phyloP scores from a whole-genome alignment of 1,140 invertebrate genomes.

The Elysia chlorotica region DNA sequence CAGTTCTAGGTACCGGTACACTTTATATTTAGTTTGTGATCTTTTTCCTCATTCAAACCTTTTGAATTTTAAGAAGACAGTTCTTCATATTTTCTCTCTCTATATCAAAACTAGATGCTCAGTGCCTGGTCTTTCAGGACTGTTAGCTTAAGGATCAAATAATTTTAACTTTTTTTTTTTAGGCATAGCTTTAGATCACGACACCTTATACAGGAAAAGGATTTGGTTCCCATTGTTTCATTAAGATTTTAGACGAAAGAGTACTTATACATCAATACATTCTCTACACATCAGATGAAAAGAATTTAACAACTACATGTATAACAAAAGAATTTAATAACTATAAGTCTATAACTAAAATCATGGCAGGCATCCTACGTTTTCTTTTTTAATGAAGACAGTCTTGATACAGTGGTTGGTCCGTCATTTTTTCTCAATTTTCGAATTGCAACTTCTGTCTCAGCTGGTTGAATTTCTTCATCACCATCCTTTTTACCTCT shows the following conservation, averaged over 20 bases:
- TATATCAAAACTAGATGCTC: too few species aligned
- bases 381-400: neutral
- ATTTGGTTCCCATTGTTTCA: neutral
- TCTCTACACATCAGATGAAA: neutral
- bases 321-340: neutral
- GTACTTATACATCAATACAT: neutral
- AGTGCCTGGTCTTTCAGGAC: too few species aligned
- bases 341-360: neutral
- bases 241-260: neutral
- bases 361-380: neutral
- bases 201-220: too few species aligned
- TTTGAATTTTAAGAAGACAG: too few species aligned
- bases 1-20: too few species aligned
- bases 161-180: too few species aligned
- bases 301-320: neutral
- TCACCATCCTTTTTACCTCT: neutral
- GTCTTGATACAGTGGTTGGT: neutral
- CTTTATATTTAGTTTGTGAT: too few species aligned
- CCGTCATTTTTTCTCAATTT: neutral
- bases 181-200: too few species aligned
- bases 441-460: neutral
- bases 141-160: too few species aligned
- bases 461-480: neutral
- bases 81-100: too few species aligned
- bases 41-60: too few species aligned